Evolutionary conservation across 1,140 invertebrate genomes (phyloP).

Genomic region (Cotesia glomerata): DNA sequence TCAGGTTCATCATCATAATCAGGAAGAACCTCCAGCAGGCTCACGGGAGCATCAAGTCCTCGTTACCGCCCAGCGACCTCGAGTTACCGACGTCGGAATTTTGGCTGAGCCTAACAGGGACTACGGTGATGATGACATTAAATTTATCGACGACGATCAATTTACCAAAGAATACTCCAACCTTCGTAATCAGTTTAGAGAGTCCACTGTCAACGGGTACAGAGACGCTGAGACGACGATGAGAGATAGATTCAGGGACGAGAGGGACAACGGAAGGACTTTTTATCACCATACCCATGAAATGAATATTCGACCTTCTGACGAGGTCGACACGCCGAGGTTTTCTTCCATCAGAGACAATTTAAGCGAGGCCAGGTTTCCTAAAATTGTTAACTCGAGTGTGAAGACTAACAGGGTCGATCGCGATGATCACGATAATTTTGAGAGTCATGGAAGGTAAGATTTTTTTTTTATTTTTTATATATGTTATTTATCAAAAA

Average conservation of each 20-base stretch:
- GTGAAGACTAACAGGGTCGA: slow-evolving; percentile 61
- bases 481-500: not conserved
- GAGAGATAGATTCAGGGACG: not conserved
- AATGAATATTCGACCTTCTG: slow-evolving; percentile 53
- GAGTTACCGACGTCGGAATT: slow-evolving; percentile 16
- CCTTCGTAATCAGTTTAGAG: slow-evolving; percentile 29
- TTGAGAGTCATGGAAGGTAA: slow-evolving; percentile 52
- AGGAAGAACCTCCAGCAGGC: slow-evolving; percentile 14
- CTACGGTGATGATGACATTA: slow-evolving; percentile 35
- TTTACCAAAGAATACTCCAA: slow-evolving; percentile 49
- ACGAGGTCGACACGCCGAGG: slow-evolving; percentile 56
- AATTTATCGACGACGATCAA: slow-evolving; percentile 39
- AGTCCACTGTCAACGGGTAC: slow-evolving; percentile 31
- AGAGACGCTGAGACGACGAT: slow-evolving; percentile 32
- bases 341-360: slow-evolving; percentile 46
- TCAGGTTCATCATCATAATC: not conserved
- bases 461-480: slow-evolving; percentile 1
- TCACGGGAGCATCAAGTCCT: slow-evolving; percentile 8
- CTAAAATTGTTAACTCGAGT: slow-evolving; percentile 55
- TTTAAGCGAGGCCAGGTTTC: slow-evolving; percentile 43
- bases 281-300: slow-evolving; percentile 43
- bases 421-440: slow-evolving; percentile 50
- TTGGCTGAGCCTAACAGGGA: slow-evolving; percentile 2
- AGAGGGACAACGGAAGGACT: slow-evolving; percentile 35
- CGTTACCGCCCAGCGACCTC: slow-evolving; percentile 10